Base-by-base conservation (phyloP, 2,113 vertebrate genomes). In the Sardina pilchardus region DNA sequence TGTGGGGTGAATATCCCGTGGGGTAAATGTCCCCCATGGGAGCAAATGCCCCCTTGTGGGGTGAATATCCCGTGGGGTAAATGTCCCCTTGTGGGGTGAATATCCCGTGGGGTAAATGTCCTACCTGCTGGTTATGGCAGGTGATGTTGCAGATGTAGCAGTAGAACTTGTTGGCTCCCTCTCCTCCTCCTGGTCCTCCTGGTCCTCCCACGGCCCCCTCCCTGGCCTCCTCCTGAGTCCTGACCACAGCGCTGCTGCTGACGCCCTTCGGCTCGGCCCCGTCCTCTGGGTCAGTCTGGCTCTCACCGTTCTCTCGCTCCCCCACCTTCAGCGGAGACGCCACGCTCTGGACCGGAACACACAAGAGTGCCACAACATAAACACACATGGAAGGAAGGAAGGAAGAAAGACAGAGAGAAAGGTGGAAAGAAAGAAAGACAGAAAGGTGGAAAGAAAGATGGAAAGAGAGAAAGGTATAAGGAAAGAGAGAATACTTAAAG, bases 71-170 rank as follows among this genome's bases (percentile, higher is more conserved):
- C 39, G 45, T 47, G 45, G 12, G 12, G 12, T 2, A 47, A 47
- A 14, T 12, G 9, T 12, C 2, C 9, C 1, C 1, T 12, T 12
- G 44, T 7, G 44, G 6, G 10, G 7, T 7, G 9, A 47, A 9
- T 47, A 6, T 47, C 45, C 45, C 45, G 45, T 14, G 45, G 9
- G 9, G 45, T 47, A 9, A 47, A 14, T 47, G 8, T 85, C 92
- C 34, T 94, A 98, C 98, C 95, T 98, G 97, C 93, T 98, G 97
- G 92, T 95, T 97, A 91, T 93, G 93, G 91, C 97, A 98, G 91
- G 95, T 96, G 83, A 96, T 96, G 94, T 97, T 97, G 94, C 98
- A 99, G 89, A 99, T 96, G 7, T 97, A 99, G 91, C 98, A 99
- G 94, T 97, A 98, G 94, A 98, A 99, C 91, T 97, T 97, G 88